Evolutionary conservation across 2,113 vertebrate species (phyloP).

Genomic region (Myodes glareolus): DNA sequence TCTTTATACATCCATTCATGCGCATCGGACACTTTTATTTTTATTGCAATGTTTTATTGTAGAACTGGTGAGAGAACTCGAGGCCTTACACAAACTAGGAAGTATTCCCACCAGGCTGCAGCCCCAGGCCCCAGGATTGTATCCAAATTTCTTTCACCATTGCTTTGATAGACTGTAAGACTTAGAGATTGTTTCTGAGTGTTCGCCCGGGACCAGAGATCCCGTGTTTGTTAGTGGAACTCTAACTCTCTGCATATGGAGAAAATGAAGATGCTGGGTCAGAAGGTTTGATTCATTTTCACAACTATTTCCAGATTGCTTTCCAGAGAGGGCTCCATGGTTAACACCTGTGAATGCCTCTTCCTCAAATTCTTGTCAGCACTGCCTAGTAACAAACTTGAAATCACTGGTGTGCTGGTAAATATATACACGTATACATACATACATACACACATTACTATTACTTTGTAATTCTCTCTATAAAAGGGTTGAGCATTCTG

Average conservation of each 20-base stretch:
- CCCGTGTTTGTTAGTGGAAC: background rate
- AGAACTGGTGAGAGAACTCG: background rate
- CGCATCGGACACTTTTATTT: background rate
- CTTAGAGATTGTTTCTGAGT: background rate
- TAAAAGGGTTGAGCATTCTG: background rate
- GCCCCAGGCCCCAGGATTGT: background rate
- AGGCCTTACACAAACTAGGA: background rate
- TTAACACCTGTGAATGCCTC: background rate
- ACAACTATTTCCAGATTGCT: background rate
- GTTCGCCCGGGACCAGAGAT: background rate
- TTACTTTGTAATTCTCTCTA: slow-evolving; percentile 5
- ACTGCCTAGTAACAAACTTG: background rate
- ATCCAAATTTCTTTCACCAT: background rate
- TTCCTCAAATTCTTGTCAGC: background rate
- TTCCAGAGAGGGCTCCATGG: background rate
- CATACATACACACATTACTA: background rate
- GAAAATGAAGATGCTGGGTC: background rate
- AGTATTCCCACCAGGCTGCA: background rate
- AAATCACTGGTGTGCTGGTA: background rate
- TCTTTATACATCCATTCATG: background rate
- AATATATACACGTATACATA: too few relatives aligned
- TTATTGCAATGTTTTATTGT: background rate
- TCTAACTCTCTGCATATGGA: background rate
- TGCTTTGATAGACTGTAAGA: background rate
- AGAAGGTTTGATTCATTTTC: background rate